phyloP scores from a whole-genome alignment of 1,140 invertebrate species.

The Rhynchophorus ferrugineus region DNA sequence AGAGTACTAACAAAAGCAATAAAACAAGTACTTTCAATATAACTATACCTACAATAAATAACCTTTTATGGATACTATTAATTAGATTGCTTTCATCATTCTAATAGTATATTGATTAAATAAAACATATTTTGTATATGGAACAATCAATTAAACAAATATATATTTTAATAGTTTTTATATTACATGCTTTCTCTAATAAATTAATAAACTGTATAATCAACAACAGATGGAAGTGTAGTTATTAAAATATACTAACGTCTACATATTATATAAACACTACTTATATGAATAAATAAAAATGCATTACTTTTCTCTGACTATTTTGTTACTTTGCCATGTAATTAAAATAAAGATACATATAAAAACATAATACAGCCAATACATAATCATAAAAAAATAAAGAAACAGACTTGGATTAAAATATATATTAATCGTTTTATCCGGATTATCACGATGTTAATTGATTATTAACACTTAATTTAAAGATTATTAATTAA shows the following conservation, averaged over 20 bases:
- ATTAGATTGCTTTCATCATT: too few species aligned
- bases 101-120: neutral
- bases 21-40: too few species aligned
- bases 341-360: constrained; percentile 6
- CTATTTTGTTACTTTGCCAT: constrained; percentile 14
- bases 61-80: too few species aligned
- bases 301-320: constrained; percentile 12
- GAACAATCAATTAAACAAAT: neutral
- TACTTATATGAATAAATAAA: constrained; percentile 12
- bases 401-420: neutral
- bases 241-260: constrained; percentile 27
- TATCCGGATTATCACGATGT: constrained; percentile 16
- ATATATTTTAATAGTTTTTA: neutral
- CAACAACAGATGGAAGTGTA: constrained; percentile 21
- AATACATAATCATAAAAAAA: neutral
- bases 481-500: constrained; percentile 15
- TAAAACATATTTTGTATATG: neutral
- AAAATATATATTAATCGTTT: constrained; percentile 11
- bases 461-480: constrained; percentile 11
- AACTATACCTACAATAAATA: too few species aligned
- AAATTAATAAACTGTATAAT: constrained; percentile 24
- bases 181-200: constrained; percentile 17
- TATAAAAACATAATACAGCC: too few species aligned
- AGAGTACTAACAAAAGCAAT: too few species aligned
- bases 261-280: constrained; percentile 16